Conservation (phyloP, 1,140 invertebrate genomes). For the Anastrepha obliqua region DNA sequence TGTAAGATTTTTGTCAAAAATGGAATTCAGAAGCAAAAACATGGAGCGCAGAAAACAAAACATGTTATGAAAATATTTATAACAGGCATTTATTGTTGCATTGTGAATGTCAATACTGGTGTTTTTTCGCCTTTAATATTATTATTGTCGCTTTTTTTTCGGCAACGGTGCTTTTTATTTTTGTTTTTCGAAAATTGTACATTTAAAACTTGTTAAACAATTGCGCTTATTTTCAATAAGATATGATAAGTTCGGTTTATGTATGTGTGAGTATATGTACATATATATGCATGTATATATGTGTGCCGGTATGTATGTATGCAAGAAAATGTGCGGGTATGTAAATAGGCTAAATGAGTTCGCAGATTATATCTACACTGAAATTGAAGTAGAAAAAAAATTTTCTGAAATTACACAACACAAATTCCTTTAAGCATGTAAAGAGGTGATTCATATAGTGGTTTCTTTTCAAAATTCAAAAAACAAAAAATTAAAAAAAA, state of each 20-base stretch:
- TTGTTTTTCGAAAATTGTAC: not conserved
- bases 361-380: not conserved
- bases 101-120: not conserved
- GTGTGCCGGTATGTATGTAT: too few species aligned
- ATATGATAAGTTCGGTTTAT: not conserved
- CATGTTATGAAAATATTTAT: not conserved
- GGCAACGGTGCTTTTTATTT: not conserved
- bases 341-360: constrained; percentile 18
- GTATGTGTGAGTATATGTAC: too few species aligned
- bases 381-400: not conserved
- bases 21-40: constrained; percentile 50
- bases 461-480: too few species aligned
- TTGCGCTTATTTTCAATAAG: constrained; percentile 28
- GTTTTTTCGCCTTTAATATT: not conserved
- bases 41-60: not conserved
- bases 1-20: constrained; percentile 47
- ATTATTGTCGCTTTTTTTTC: not conserved
- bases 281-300: too few species aligned
- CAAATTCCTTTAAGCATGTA: too few species aligned
- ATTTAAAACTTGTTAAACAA: not conserved
- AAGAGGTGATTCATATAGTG: too few species aligned
- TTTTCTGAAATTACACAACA: too few species aligned
- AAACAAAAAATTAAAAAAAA: too few species aligned
- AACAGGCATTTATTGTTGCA: not conserved
- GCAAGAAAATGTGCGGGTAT: not conserved